phyloP scores from a whole-genome alignment of 2,888 invertebrate genomes.

The Drosophila rellima region DNA sequence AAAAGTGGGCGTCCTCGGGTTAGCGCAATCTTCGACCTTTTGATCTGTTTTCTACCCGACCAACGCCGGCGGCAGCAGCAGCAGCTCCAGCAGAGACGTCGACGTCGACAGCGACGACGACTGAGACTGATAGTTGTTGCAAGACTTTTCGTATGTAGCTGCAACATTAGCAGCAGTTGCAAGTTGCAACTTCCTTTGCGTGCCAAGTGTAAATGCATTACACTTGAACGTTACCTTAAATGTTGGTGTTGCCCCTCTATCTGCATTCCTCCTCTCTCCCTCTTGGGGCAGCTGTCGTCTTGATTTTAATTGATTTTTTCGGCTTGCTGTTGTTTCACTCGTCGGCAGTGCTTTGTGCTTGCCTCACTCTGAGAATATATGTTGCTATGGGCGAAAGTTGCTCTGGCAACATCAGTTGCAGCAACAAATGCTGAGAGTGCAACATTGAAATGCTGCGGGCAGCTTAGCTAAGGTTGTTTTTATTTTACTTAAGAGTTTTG shows the following conservation, averaged over 20 bases:
- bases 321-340: slow-evolving; percentile 42
- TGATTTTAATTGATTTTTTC: slow-evolving; percentile 75
- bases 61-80: slow-evolving; percentile 37
- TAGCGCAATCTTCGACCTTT: slow-evolving; percentile 81
- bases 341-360: slow-evolving; percentile 62
- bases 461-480: slow-evolving; percentile 5
- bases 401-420: slow-evolving; percentile 16
- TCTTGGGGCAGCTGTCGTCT: slow-evolving; percentile 46
- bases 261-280: slow-evolving; percentile 1
- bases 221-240: slow-evolving; percentile 73
- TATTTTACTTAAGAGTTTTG: not conserved
- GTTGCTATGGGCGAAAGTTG: slow-evolving; percentile 69
- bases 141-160: slow-evolving; percentile 35
- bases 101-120: slow-evolving; percentile 9
- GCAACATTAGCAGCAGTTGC: slow-evolving; percentile 64
- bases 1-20: slow-evolving; percentile 79
- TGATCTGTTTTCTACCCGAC: slow-evolving; percentile 75
- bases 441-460: not conserved
- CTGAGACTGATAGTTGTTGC: slow-evolving; percentile 22
- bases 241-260: slow-evolving; percentile 41
- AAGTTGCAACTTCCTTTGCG: slow-evolving; percentile 79
- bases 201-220: slow-evolving; percentile 81
- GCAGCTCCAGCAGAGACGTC: slow-evolving; percentile 23
- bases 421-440: slow-evolving; percentile 1
- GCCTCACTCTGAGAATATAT: slow-evolving; percentile 44